A percentile compares a stretch with the other conserved stretches of the same genome.
Conservation (phyloP, 2,113 vertebrate species). For the Morone saxatilis region DNA sequence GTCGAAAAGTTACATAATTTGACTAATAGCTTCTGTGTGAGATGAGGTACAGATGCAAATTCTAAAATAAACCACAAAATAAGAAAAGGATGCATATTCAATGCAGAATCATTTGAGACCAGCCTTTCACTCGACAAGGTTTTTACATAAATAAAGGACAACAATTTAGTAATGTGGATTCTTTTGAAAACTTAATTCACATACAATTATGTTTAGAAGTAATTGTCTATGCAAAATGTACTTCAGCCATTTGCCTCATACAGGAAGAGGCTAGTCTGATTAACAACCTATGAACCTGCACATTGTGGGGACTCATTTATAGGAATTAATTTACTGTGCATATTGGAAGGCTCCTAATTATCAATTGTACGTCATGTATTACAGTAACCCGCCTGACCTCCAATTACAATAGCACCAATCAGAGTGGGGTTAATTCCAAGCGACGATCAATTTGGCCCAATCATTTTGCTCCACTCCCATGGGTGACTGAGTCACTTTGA, state of each 20-base stretch:
- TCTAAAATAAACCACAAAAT: not conserved
- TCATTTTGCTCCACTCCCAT: conserved; percentile 70
- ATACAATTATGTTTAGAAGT: conserved; percentile 43
- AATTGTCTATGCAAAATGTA: conserved; percentile 47
- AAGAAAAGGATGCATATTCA: not conserved
- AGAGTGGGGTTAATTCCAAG: conserved; percentile 76
- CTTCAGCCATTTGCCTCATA: conserved; percentile 34
- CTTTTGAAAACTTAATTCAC: conserved; percentile 43
- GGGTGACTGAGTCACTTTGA: conserved; percentile 64
- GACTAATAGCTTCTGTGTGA: not conserved
- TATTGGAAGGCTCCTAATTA: conserved; percentile 76
- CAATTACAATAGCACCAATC: conserved; percentile 80
- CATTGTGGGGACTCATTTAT: conserved; percentile 58
- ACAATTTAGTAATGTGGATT: not conserved
- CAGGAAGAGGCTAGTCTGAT: conserved; percentile 54
- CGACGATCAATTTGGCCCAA: conserved; percentile 77
- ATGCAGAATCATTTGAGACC: not conserved
- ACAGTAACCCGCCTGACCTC: conserved; percentile 73
- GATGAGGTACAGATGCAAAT: not conserved
- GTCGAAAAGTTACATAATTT: no score
- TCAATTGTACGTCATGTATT: conserved; percentile 79
- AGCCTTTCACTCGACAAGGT: not conserved
- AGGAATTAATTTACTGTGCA: conserved; percentile 71
- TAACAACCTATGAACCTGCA: conserved; percentile 68
- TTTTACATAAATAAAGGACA: not conserved